Conservation (phyloP, 2,113 vertebrate species). For the Pitta sordida region DNA sequence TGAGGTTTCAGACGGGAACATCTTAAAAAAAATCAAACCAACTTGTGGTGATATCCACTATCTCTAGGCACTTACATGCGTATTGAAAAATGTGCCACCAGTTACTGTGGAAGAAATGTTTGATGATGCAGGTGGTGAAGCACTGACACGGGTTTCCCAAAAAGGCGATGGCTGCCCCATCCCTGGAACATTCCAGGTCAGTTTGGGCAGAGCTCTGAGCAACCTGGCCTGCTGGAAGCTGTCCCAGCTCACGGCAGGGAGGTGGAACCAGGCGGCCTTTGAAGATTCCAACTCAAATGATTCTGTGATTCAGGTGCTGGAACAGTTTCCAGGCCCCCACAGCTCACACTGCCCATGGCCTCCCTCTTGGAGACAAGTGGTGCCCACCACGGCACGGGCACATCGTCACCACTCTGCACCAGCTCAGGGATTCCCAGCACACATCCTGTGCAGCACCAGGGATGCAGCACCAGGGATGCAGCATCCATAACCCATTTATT, state of each 20-base stretch:
- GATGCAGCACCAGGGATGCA: background rate
- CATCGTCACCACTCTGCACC: accelerated
- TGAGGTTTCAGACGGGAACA: background rate
- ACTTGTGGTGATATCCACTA: background rate
- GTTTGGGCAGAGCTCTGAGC: background rate
- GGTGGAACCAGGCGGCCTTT: background rate
- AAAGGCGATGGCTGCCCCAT: background rate
- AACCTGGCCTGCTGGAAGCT: background rate
- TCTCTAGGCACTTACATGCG: background rate
- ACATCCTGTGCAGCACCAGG: background rate
- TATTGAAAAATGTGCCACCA: accelerated
- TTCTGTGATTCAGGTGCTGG: background rate
- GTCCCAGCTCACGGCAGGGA: accelerated
- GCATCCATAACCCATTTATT: background rate
- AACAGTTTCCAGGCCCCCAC: background rate
- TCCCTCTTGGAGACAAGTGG: background rate
- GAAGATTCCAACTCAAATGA: background rate
- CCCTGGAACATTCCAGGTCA: background rate
- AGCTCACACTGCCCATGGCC: accelerated
- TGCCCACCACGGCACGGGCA: accelerated
- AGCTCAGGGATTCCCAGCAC: background rate
- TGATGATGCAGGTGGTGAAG: background rate
- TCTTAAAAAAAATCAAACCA: background rate
- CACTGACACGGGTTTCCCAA: background rate
- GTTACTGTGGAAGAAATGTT: background rate